A percentile compares a stretch with the other conserved stretches of the same genome.
Evolutionary conservation across 2,888 invertebrate species (phyloP).

Genomic region (Germaria angustata): DNA sequence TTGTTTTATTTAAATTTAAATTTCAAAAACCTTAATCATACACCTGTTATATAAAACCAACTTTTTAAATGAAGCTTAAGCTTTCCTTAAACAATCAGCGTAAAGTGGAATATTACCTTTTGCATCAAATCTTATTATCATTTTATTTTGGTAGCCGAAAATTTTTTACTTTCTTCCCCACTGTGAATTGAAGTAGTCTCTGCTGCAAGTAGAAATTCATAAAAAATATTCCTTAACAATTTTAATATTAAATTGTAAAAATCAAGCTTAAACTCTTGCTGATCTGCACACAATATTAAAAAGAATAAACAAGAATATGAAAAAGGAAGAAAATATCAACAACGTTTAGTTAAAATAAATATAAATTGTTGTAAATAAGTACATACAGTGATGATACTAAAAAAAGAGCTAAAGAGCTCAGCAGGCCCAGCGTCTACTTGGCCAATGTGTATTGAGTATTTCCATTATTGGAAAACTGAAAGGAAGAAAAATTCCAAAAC

Average conservation of each 20-base stretch:
- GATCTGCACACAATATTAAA: constrained; percentile 72
- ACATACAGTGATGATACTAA: constrained; percentile 53
- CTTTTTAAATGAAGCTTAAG: no score
- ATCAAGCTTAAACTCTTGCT: constrained; percentile 69
- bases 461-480: constrained; percentile 31
- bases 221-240: constrained; percentile 27
- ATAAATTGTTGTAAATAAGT: constrained; percentile 64
- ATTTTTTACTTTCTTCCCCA: constrained; percentile 4
- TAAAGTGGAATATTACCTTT: no score
- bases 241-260: constrained; percentile 59
- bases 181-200: not conserved
- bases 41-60: no score
- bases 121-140: no score
- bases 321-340: constrained; percentile 54
- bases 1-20: no score
- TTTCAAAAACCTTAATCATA: no score
- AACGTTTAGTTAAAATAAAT: constrained; percentile 65
- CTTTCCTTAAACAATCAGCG: no score
- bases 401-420: constrained; percentile 52
- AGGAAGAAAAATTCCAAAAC: constrained; percentile 19
- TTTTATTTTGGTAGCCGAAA: no score
- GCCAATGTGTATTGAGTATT: constrained; percentile 25
- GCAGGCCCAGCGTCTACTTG: constrained; percentile 8
- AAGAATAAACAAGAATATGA: constrained; percentile 32
- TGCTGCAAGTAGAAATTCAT: not conserved